Evolutionary conservation across 2,113 vertebrate species (phyloP), one percentile per base, ranked within the genome.

Genomic region (Gymnarchus niloticus): DNA sequence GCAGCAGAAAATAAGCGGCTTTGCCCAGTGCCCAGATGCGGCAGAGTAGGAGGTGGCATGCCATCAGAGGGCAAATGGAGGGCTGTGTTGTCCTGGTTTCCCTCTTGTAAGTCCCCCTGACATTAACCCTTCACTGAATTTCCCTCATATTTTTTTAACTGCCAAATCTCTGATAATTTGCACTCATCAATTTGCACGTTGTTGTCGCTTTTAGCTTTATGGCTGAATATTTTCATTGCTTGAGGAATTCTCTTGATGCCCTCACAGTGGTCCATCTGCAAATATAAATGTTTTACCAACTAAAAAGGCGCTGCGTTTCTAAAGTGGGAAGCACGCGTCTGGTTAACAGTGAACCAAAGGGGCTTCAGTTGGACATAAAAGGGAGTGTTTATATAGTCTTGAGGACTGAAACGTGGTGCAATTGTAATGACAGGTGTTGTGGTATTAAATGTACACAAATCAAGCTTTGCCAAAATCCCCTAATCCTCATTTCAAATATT

Each of bases 1-100:
- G 65, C 88, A 49, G 81, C 49, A 84, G 56, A 87, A 86, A 88
- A 86, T 85, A 83, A 81, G n/a, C 23, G 25, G 86, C 90, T 89
- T 88, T 91, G n/a, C n/a, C n/a, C n/a, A n/a, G 89, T 87, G 89
- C 87, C 85, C 76, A 88, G 89, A 87, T 56, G 84, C 80, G 25
- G 84, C 77, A 69, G 65, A 78, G 83, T 87, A 90, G 87, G 82
- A 85, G 88, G 87, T 89, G 87, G 86, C 87, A n/a, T 12, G 56
- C 89, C 88, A 90, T 91, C 88, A 88, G 88, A 87, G 85, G 10
- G 56, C 87, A 91, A 93, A 92, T 92, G 90, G 91, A 90, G 90
- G 91, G 87, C 85, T n/a, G 6, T 82, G 83, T 65, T 21, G 5
- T 83, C 65, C 89, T 61, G 25, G n/a, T 48, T 25, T 84, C 25